Evolutionary conservation across 2,888 invertebrate species (phyloP).

Genomic region (Entomobrya multifasciata): DNA sequence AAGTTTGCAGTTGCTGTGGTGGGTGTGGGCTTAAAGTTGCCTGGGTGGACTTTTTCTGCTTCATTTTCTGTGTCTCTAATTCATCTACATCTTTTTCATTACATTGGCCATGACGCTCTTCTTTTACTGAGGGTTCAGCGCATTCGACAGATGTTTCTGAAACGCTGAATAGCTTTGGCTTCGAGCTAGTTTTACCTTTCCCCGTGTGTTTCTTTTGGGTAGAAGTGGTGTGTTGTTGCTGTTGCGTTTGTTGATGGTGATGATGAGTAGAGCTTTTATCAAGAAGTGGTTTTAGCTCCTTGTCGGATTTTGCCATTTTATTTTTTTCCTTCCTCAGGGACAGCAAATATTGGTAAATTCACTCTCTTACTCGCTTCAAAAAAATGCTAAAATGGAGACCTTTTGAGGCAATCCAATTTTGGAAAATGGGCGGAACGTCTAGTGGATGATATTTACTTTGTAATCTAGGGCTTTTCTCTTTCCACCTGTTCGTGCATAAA

Average conservation of each 20-base stretch:
- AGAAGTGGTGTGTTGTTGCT: background rate
- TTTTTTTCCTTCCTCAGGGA: slow-evolving; percentile 1
- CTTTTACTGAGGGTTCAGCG: slow-evolving; percentile 29
- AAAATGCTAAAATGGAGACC: slow-evolving; percentile 4
- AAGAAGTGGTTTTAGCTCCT: slow-evolving; percentile 74
- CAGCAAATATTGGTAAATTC: slow-evolving; percentile 51
- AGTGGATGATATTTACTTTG: background rate
- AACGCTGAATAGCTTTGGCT: slow-evolving; percentile 72
- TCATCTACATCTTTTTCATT: slow-evolving; percentile 70
- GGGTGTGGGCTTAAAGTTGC: slow-evolving; percentile 43
- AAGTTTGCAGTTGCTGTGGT: slow-evolving; percentile 12
- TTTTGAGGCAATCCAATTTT: background rate
- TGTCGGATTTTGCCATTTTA: slow-evolving; percentile 67
- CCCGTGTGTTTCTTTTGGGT: slow-evolving; percentile 54
- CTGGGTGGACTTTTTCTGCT: slow-evolving; percentile 48
- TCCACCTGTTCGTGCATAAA: too few relatives aligned
- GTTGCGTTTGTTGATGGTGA: slow-evolving; percentile 41
- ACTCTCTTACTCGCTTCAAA: background rate
- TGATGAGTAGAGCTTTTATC: slow-evolving; percentile 58
- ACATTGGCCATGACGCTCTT: slow-evolving; percentile 58
- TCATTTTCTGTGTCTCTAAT: slow-evolving; percentile 56
- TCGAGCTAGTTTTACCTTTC: slow-evolving; percentile 69
- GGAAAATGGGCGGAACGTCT: background rate
- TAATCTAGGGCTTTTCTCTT: too few relatives aligned
- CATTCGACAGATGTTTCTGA: slow-evolving; percentile 66